Base-by-base conservation (phyloP, 2,797 vertebrate species). In the Takifugu ocellatus region DNA sequence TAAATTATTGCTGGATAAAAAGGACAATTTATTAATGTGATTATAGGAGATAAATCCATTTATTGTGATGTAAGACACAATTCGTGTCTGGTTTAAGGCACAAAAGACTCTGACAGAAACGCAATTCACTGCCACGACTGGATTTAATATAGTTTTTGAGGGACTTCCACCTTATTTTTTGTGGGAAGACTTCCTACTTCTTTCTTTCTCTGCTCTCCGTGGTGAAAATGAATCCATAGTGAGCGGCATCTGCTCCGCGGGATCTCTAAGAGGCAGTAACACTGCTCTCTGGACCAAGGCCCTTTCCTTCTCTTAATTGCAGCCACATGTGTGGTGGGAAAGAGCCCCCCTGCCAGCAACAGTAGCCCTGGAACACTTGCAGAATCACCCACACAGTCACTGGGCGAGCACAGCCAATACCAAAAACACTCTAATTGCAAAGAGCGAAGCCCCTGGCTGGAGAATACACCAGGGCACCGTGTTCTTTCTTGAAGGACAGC, bases 371-470 rank as follows among this genome's bases (percentile, higher is more conserved):
- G 73, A 85, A 81, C 63, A 50, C 52, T 31, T 76, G 84, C 87
- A 90, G 82, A 84, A 78, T 87, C 72, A 67, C 84, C 84, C 88
- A 87, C 85, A 83, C 83, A 83, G 83, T 66, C 75, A 80, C 76
- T 78, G 76, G 83, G 81, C 62, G 49, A 81, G 82, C 81, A 81
- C 82, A 85, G 88, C 84, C 85, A 84, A 87, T 81, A 81, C 79
- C 82, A 85, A 84, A 83, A 85, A 74, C 67, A 70, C 84, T 87
- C 80, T 90, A 89, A 90, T 90, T 90, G 88, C 83, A 84, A 84
- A 85, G 84, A 86, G 83, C 69, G 83, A 75, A 85, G 85, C 83
- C 83, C 84, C 78, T 82, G 86, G 87, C 84, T 87, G 74, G 70
- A 83, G 73, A 75, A 71, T 14, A 54, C 57, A 74, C 82, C 83